Evolutionary conservation across 64 coral and sea anemone genomes (phyloP).

Genomic region (Montipora cactus): DNA sequence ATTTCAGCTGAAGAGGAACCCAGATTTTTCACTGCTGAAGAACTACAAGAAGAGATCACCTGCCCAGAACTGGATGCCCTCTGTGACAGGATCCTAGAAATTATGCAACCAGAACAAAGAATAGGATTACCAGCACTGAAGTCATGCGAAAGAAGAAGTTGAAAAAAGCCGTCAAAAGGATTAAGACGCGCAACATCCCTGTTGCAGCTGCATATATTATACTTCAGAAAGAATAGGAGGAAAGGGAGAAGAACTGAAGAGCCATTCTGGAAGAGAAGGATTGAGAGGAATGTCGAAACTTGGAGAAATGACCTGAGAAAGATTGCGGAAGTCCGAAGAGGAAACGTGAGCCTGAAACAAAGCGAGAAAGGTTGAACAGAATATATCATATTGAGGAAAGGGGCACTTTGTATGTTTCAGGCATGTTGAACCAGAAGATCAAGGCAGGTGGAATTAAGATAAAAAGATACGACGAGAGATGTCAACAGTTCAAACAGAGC

Average conservation of each 20-base stretch:
- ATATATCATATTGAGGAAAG: no score
- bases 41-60: background rate
- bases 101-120: background rate
- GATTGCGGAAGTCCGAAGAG: background rate
- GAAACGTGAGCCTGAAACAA: background rate
- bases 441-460: no score
- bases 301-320: background rate
- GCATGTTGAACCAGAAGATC: no score
- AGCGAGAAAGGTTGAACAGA: no score
- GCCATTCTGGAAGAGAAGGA: background rate
- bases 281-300: background rate
- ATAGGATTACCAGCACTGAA: background rate
- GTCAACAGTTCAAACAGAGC: no score
- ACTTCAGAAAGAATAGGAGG: background rate
- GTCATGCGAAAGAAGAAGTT: no score
- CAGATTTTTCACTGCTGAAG: background rate
- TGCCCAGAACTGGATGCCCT: background rate
- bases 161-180: background rate
- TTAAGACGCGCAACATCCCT: background rate
- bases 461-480: no score
- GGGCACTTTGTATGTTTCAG: no score
- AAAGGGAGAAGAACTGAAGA: background rate
- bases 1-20: constrained; percentile 16
- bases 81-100: constrained; percentile 1
- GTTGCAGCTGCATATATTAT: background rate